Conservation (phyloP, 2,797 vertebrate species). For the Sebastes matsubarae region DNA sequence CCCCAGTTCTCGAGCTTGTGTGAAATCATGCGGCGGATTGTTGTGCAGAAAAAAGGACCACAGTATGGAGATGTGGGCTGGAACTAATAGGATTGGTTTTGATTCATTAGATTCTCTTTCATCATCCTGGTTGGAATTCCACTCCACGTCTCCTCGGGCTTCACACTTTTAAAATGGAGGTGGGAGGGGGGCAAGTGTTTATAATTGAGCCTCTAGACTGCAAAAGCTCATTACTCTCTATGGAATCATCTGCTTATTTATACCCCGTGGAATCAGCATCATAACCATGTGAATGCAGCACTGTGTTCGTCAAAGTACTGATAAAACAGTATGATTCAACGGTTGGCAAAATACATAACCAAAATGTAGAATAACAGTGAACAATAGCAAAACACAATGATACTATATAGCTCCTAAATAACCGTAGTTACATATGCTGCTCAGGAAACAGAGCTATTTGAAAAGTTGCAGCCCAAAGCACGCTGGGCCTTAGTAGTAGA, state of each 20-base stretch:
- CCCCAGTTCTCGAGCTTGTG: slow-evolving; percentile 70
- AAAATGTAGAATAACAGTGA: not conserved
- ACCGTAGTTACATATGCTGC: not conserved
- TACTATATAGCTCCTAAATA: not conserved
- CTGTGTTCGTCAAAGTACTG: slow-evolving; percentile 5
- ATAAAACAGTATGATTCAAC: slow-evolving; percentile 16
- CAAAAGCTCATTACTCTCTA: slow-evolving; percentile 61
- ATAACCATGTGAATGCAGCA: slow-evolving; percentile 29
- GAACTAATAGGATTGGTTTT: slow-evolving; percentile 94
- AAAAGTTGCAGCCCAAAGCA: not conserved
- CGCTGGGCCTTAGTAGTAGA: not conserved
- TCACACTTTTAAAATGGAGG: slow-evolving; percentile 82
- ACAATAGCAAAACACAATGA: not conserved
- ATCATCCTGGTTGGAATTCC: slow-evolving; percentile 89
- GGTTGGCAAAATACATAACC: not conserved
- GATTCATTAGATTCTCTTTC: slow-evolving; percentile 92
- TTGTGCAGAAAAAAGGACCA: slow-evolving; percentile 71
- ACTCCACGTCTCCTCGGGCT: slow-evolving; percentile 84
- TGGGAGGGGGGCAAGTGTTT: slow-evolving; percentile 58
- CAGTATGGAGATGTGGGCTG: slow-evolving; percentile 85
- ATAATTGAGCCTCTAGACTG: slow-evolving; percentile 68
- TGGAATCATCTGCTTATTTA: slow-evolving; percentile 60
- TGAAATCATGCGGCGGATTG: slow-evolving; percentile 78
- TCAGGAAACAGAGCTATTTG: not conserved
- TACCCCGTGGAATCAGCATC: slow-evolving; percentile 41